Conservation (phyloP, 2,113 vertebrate species). For the Leptodactylus fuscus region DNA sequence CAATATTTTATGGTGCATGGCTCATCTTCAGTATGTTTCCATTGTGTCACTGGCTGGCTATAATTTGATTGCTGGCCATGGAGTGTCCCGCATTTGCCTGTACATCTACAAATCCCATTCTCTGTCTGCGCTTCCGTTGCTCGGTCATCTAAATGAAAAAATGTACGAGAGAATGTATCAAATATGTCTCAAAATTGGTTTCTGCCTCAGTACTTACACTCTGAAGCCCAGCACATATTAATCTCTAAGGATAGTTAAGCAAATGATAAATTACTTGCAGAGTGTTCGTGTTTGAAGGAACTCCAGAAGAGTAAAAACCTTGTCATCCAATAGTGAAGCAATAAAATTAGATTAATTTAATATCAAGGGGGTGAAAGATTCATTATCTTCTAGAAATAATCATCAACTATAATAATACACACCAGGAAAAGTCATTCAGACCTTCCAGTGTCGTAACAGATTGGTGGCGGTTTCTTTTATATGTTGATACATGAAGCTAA, state of each 20-base stretch:
- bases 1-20: constrained; percentile 7
- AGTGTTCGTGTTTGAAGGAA: background rate
- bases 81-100: constrained; percentile 81
- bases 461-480: background rate
- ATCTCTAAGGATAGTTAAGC: constrained; percentile 32
- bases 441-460: background rate
- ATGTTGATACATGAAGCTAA: background rate
- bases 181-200: constrained; percentile 41
- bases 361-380: background rate
- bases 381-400: constrained; percentile 6
- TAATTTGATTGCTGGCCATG: constrained; percentile 15
- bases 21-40: constrained; percentile 2
- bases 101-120: constrained; percentile 93
- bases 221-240: constrained; percentile 3
- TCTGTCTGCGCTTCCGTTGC: constrained; percentile 93
- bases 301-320: constrained; percentile 2
- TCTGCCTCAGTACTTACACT: constrained; percentile 36
- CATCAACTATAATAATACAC: background rate
- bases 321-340: background rate
- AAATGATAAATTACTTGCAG: constrained; percentile 33
- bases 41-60: constrained; percentile 19
- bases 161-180: constrained; percentile 39
- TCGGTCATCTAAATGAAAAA: constrained; percentile 88
- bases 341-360: constrained; percentile 13
- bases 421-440: background rate